Percentiles rank a stretch among this genome's conserved stretches.
Conservation (phyloP, 1,140 invertebrate species). For the Sarcophaga peregrina region DNA sequence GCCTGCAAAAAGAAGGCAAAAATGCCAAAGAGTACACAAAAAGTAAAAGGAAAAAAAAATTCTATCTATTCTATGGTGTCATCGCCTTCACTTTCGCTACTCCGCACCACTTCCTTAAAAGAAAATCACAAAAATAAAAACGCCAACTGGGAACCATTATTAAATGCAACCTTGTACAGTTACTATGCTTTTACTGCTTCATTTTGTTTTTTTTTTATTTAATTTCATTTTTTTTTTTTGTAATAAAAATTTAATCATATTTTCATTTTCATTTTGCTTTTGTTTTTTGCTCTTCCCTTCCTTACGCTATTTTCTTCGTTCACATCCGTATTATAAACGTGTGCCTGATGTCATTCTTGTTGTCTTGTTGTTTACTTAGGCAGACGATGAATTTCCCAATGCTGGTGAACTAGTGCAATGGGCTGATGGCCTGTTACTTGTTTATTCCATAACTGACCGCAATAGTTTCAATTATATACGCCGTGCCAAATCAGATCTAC, state of each 20-base stretch:
- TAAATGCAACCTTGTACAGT: slow-evolving; percentile 1
- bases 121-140: neutral
- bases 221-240: neutral
- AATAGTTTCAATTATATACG: slow-evolving; percentile 87
- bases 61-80: neutral
- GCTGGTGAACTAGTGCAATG: slow-evolving; percentile 81
- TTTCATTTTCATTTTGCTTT: neutral
- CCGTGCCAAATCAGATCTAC: slow-evolving; percentile 78
- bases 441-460: slow-evolving; percentile 92
- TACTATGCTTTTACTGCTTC: too few relatives aligned
- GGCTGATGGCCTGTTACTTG: slow-evolving; percentile 89
- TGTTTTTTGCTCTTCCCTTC: neutral
- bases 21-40: neutral
- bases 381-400: slow-evolving; percentile 78
- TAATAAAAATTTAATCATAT: neutral
- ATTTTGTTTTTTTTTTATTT: neutral
- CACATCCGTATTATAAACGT: neutral
- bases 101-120: neutral
- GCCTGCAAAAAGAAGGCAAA: neutral
- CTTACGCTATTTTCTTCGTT: neutral
- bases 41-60: too few relatives aligned
- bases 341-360: neutral
- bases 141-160: neutral
- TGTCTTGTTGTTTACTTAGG: slow-evolving; percentile 56
- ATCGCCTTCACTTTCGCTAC: neutral